Conservation (phyloP, 2,797 vertebrate genomes). For the Sternotherus odoratus region DNA sequence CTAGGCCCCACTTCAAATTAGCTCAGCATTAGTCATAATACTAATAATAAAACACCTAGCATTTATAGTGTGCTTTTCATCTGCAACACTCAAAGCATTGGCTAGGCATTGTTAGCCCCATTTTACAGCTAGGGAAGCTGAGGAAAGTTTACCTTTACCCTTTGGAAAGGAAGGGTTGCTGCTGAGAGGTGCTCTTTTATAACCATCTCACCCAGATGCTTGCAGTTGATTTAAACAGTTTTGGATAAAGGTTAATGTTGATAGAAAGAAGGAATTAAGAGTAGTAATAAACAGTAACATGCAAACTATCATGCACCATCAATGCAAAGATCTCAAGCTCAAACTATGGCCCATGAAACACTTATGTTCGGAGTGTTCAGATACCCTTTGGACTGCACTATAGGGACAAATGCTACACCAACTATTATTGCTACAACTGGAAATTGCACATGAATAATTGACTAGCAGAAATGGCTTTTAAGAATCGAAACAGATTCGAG, state of each 20-base stretch:
- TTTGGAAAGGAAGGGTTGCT: background rate
- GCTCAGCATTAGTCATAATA: too few relatives aligned
- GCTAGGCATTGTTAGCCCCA: too few relatives aligned
- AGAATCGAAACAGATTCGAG: constrained; percentile 20
- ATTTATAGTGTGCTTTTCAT: too few relatives aligned
- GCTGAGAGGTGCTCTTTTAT: background rate
- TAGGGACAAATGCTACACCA: background rate
- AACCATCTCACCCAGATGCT: background rate
- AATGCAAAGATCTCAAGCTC: background rate
- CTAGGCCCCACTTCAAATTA: too few relatives aligned
- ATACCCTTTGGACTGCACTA: background rate
- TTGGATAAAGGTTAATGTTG: background rate
- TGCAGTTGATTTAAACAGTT: background rate
- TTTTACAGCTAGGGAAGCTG: too few relatives aligned
- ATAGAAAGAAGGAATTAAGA: background rate
- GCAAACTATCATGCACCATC: background rate
- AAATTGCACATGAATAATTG: background rate
- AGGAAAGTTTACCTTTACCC: background rate
- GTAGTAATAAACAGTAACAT: background rate
- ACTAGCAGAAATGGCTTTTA: background rate
- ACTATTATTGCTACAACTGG: background rate
- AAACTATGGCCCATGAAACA: background rate
- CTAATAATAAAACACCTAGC: too few relatives aligned
- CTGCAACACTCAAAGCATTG: too few relatives aligned
- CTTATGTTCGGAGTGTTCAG: background rate